These are phyloP conservation scores for Chromobotia macracanthus DNA, from an alignment of 2,797 vertebrate genomes.

Conservation along the genomic window DNA sequence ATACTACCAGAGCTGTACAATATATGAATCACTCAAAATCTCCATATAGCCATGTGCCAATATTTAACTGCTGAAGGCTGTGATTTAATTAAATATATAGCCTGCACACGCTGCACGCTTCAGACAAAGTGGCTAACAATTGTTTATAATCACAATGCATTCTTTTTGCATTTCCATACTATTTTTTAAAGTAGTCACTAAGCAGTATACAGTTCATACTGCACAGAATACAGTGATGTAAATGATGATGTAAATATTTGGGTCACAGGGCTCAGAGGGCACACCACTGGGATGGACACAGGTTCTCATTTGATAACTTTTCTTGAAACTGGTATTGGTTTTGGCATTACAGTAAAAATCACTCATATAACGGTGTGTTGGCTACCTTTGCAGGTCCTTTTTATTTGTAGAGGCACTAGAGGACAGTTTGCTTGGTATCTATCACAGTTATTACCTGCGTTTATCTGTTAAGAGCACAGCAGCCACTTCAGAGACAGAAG, in stretches of 20 bases:
- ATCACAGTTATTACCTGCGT: conserved; percentile 36
- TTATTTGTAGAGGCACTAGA: conserved; percentile 27
- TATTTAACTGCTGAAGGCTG: no score
- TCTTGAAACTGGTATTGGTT: background rate
- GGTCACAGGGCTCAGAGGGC: conserved; percentile 20
- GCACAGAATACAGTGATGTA: no score
- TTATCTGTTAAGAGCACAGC: conserved; percentile 35
- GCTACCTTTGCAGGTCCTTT: background rate
- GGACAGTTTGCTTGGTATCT: conserved; percentile 4
- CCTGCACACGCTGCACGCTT: no score
- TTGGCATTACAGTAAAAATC: background rate
- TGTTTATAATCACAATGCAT: background rate
- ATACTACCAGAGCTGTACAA: no score
- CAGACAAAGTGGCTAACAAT: no score
- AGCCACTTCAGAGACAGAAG: conserved; percentile 21
- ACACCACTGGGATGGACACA: background rate
- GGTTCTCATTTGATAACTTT: conserved; percentile 8
- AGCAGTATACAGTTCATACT: background rate
- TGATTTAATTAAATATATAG: no score
- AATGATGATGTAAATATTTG: background rate
- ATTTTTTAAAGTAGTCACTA: background rate
- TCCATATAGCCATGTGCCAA: no score
- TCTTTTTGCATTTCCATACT: background rate
- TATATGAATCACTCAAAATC: no score
- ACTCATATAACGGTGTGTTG: background rate